Conservation (phyloP, 2,797 vertebrate species). For the Petrocephalus sullivani region DNA sequence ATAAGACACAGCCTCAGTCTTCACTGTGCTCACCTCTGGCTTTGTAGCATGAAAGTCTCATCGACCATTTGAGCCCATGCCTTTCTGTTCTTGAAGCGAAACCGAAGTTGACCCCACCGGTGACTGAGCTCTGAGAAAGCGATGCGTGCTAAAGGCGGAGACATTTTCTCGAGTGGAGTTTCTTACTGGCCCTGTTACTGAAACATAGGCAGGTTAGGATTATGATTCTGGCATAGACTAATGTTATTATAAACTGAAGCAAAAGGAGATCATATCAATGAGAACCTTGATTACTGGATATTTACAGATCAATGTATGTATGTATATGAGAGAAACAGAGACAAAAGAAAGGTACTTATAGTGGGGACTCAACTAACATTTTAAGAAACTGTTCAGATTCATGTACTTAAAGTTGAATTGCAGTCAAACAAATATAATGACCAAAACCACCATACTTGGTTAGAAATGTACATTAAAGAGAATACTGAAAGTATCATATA, state of each 20-base stretch:
- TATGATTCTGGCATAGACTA: not conserved
- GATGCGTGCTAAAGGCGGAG: constrained; percentile 56
- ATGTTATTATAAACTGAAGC: not conserved
- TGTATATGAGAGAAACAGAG: not conserved
- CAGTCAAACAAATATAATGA: not conserved
- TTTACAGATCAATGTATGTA: not conserved
- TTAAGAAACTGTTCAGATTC: not conserved
- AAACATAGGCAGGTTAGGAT: constrained; percentile 26
- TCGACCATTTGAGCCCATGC: constrained; percentile 76
- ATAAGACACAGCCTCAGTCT: not conserved
- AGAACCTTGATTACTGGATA: not conserved
- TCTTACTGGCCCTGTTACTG: constrained; percentile 42
- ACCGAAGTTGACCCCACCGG: constrained; percentile 74
- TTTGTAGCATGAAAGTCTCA: constrained; percentile 75
- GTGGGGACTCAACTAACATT: not conserved
- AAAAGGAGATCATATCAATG: not conserved
- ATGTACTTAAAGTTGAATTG: not conserved
- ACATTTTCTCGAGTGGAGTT: constrained; percentile 46
- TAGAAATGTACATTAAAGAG: not conserved
- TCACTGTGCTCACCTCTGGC: constrained; percentile 68
- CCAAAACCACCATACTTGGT: too few species aligned
- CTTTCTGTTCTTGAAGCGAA: constrained; percentile 70
- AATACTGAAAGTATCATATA: not conserved
- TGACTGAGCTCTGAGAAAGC: constrained; percentile 65
- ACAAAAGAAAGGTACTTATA: not conserved